These are phyloP conservation scores for Synanthedon myopaeformis DNA, from an alignment of 2,888 invertebrate species.

Conservation along the genomic window DNA sequence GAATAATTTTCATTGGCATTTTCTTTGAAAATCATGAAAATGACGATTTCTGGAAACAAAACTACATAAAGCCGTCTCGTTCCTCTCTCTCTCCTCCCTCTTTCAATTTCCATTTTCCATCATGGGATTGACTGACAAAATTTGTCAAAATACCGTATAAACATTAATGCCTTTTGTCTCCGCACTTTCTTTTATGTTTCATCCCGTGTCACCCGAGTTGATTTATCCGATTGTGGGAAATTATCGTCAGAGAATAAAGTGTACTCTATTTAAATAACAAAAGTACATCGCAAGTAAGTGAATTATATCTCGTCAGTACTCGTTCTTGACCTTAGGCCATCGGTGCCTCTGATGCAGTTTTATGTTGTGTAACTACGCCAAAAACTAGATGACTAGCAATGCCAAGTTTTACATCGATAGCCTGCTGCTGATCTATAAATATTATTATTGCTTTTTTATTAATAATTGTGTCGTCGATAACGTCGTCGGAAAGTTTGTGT, in stretches of 20 bases:
- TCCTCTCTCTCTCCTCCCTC: slow-evolving; percentile 3
- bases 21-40: background rate
- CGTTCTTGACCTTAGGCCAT: slow-evolving; percentile 57
- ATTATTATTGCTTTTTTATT: background rate
- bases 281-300: slow-evolving; percentile 25
- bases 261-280: background rate
- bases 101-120: no score
- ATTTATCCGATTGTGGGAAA: slow-evolving; percentile 20
- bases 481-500: background rate
- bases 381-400: slow-evolving; percentile 36
- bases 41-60: background rate
- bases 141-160: slow-evolving; percentile 64
- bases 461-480: background rate
- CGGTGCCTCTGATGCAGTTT: slow-evolving; percentile 31
- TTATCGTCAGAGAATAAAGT: background rate
- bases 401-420: slow-evolving; percentile 45
- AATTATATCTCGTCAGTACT: slow-evolving; percentile 17
- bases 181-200: slow-evolving; percentile 53
- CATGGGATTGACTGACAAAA: slow-evolving; percentile 33
- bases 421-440: slow-evolving; percentile 21
- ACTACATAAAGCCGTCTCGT: slow-evolving; percentile 16
- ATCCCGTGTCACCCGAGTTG: slow-evolving; percentile 33
- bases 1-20: no score
- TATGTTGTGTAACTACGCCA: slow-evolving; percentile 66
- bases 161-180: slow-evolving; percentile 38